Evolutionary conservation across 2,797 vertebrate genomes (phyloP), one percentile per base, ranked within the genome.

Genomic region (Vireo griseus): DNA sequence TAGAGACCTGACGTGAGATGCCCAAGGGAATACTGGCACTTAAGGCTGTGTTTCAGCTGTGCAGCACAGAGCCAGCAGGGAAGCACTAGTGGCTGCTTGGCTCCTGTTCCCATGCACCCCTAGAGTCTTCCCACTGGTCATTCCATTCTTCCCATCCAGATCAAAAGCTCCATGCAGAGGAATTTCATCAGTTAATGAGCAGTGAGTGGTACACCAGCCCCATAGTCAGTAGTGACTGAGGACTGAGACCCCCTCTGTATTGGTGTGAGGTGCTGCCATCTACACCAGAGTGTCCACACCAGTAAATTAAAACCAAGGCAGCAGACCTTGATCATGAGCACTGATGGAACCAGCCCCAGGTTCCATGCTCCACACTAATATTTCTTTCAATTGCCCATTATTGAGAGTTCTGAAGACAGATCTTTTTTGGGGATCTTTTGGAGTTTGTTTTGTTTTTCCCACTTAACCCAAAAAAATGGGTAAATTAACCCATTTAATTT

Each of bases 141-240:
- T 26, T 62, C 21, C 55, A 9, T 65, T 82, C 59, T n/a, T 65
- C 29, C 57, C 26, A 7, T 29, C 19, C 42, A 48, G 67, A 26
- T 13, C 55, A 42, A 47, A 37, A 26, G n/a, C 68, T 73, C 59
- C 3, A 0, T 17, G 22, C 48, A 52, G 80, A 77, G 37, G 42
- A 31, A 58, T 11, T 33, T 45, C 33, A 16, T 15, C 7, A 0
- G 18, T 35, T 57, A 11, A 29, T 0, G 5, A 28, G 57, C 58
- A 40, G 45, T 3, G 52, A 31, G 57, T 8, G 7, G 13, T 5
- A n/a, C n/a, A 35, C 16, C 48, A 61, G 19, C 12, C 16, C 26
- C 0, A 0, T 6, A n/a, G 9, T 25, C 42, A 26, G 17, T 29
- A 33, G 26, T 31, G 22, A 16, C 57, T 20, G 25, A 59, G 42